Percentiles rank a stretch among this genome's conserved stretches.
These are phyloP conservation scores for Pheosia tremula DNA, from an alignment of 2,888 invertebrate genomes.

Conservation along the genomic window DNA sequence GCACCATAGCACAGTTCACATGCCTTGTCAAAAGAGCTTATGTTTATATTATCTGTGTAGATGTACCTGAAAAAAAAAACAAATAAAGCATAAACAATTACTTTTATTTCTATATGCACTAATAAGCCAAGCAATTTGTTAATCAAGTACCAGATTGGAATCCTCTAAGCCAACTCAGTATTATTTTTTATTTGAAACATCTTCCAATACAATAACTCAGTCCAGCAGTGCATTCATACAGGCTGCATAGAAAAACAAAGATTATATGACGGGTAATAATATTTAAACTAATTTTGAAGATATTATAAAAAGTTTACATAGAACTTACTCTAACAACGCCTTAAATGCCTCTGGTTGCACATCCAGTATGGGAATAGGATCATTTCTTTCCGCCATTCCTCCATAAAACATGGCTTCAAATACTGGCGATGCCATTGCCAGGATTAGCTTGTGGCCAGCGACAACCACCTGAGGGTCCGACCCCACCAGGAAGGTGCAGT, in stretches of 20 bases:
- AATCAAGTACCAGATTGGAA: too few species aligned
- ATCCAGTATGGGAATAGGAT: conserved; percentile 91
- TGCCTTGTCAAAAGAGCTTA: conserved; percentile 93
- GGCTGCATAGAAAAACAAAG: too few species aligned
- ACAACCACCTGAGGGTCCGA: conserved; percentile 89
- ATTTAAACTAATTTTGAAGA: too few species aligned
- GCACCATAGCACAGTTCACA: conserved; percentile 95
- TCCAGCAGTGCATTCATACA: too few species aligned
- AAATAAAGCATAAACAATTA: background rate
- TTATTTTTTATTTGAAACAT: too few species aligned
- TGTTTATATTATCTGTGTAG: conserved; percentile 92
- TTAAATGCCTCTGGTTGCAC: conserved; percentile 94
- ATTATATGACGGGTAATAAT: too few species aligned
- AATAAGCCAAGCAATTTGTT: too few species aligned
- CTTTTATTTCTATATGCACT: too few species aligned
- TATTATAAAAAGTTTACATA: conserved; percentile 6
- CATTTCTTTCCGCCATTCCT: conserved; percentile 91
- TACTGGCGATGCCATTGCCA: conserved; percentile 95
- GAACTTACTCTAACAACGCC: conserved; percentile 89
- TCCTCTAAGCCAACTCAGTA: too few species aligned
- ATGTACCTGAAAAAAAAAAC: conserved; percentile 85
- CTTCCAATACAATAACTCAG: too few species aligned
- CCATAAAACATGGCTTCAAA: conserved; percentile 96
- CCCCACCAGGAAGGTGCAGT: conserved; percentile 93
- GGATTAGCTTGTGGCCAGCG: conserved; percentile 90